These are phyloP conservation scores for Lithophane leautieri DNA, from an alignment of 2,888 invertebrate genomes.

Conservation along the genomic window DNA sequence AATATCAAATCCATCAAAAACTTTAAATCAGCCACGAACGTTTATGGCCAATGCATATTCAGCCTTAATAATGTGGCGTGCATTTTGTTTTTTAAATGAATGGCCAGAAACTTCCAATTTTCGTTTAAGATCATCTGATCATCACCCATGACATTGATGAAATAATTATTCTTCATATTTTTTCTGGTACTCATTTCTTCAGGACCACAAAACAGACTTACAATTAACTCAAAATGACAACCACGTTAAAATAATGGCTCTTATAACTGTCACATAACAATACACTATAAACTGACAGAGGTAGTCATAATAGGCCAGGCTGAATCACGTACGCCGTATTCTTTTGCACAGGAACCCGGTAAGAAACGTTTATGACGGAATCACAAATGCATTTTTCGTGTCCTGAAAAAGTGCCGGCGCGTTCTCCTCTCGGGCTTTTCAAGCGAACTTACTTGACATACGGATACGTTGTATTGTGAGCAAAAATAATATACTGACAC, in stretches of 20 bases:
- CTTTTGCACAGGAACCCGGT: conserved; percentile 71
- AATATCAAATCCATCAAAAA: conserved; percentile 13
- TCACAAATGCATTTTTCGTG: conserved; percentile 89
- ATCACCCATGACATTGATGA: background rate
- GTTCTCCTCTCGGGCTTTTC: conserved; percentile 77
- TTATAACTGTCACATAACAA: background rate
- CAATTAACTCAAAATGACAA: background rate
- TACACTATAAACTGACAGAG: background rate
- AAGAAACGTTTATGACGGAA: conserved; percentile 85
- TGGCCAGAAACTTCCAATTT: background rate
- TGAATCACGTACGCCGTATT: conserved; percentile 60
- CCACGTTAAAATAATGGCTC: background rate
- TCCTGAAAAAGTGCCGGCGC: conserved; percentile 83
- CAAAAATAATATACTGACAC: conserved; percentile 5
- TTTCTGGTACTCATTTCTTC: background rate
- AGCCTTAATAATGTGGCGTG: background rate
- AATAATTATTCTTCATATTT: no score
- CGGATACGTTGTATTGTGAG: conserved; percentile 43
- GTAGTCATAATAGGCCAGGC: conserved; percentile 23
- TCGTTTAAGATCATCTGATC: background rate
- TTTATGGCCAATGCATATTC: background rate
- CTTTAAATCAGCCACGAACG: background rate
- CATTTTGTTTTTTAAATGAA: background rate
- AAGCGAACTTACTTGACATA: conserved; percentile 72
- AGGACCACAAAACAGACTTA: background rate